A percentile compares a stretch with the other conserved stretches of the same genome.
Conservation (phyloP, 1,140 invertebrate genomes). For the Phymorhynchus buccinoides region DNA sequence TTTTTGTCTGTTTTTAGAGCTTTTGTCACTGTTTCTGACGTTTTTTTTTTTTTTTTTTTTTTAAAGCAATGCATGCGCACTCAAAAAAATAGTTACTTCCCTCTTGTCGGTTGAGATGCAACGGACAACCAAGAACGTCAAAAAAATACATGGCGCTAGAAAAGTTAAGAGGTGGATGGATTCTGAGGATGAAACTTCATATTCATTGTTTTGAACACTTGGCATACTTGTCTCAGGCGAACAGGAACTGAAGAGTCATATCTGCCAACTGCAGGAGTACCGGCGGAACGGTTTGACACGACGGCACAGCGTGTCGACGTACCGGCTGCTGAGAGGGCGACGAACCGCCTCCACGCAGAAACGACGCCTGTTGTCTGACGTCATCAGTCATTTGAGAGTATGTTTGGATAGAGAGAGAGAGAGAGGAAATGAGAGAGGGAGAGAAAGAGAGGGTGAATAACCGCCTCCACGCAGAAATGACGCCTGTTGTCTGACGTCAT, state of each 20-base stretch:
- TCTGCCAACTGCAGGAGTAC: constrained; percentile 80
- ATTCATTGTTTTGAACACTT: not conserved
- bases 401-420: no score
- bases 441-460: not conserved
- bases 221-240: constrained; percentile 67
- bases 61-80: no score
- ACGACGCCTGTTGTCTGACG: constrained; percentile 71
- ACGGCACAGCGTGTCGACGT: constrained; percentile 80
- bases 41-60: no score
- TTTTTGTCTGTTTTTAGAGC: no score
- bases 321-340: constrained; percentile 79
- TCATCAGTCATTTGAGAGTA: constrained; percentile 67
- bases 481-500: not conserved
- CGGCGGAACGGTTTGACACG: constrained; percentile 82
- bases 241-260: constrained; percentile 80
- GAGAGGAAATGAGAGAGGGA: not conserved
- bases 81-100: no score
- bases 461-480: not conserved
- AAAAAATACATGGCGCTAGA: no score
- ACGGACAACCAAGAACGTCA: no score
- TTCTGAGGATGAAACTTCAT: not conserved
- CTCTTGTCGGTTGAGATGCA: no score
- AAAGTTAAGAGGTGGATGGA: not conserved
- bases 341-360: constrained; percentile 78
- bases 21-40: no score